Conservation (phyloP, 2,888 invertebrate species). For the Ophion obscuratus region DNA sequence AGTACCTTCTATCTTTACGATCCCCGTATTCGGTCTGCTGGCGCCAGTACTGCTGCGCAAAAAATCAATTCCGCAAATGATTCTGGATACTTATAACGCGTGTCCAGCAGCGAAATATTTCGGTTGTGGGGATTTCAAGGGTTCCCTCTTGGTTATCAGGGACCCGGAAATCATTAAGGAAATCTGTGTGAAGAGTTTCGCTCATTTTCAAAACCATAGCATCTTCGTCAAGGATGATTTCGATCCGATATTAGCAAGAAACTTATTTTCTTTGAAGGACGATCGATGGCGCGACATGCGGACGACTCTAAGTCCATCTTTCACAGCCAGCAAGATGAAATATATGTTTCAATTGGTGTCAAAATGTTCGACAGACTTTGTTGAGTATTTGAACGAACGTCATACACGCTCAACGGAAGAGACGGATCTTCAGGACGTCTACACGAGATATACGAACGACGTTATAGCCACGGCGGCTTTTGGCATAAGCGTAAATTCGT, state of each 20-base stretch:
- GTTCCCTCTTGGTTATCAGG: slow-evolving; percentile 71
- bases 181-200: slow-evolving; percentile 74
- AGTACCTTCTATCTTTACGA: slow-evolving; percentile 58
- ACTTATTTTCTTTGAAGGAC: slow-evolving; percentile 67
- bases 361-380: slow-evolving; percentile 74
- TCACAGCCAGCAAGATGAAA: slow-evolving; percentile 79
- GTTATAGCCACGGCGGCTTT: slow-evolving; percentile 86
- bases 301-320: slow-evolving; percentile 77
- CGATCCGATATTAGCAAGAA: slow-evolving; percentile 72
- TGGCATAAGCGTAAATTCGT: slow-evolving; percentile 86
- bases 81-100: slow-evolving; percentile 39
- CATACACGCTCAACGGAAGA: slow-evolving; percentile 69
- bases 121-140: slow-evolving; percentile 71
- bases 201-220: slow-evolving; percentile 73
- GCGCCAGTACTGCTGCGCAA: slow-evolving; percentile 61
- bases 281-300: slow-evolving; percentile 78
- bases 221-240: slow-evolving; percentile 70
- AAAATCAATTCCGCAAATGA: slow-evolving; percentile 44
- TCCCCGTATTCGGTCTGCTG: slow-evolving; percentile 65
- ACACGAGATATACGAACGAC: slow-evolving; percentile 86
- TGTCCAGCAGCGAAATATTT: slow-evolving; percentile 66
- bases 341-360: slow-evolving; percentile 73
- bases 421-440: slow-evolving; percentile 84
- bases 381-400: slow-evolving; percentile 70
- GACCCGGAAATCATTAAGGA: slow-evolving; percentile 77